A percentile compares a stretch with the other conserved stretches of the same genome.
Evolutionary conservation across 1,140 invertebrate species (phyloP).

Genomic region (Dendroctonus valens): DNA sequence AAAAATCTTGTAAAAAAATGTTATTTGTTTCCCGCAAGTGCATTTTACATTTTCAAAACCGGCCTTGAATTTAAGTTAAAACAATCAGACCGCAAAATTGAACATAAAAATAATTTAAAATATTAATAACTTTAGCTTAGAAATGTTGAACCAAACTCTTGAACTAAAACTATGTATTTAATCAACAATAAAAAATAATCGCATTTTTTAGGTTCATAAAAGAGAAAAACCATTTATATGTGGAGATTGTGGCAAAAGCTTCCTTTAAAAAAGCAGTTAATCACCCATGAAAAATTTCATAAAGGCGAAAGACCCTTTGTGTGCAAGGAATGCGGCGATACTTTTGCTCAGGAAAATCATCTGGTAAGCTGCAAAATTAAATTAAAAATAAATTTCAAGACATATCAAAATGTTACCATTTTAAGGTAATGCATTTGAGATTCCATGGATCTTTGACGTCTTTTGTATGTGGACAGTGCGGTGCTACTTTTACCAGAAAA

Average conservation of each 20-base stretch:
- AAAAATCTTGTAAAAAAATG: no score
- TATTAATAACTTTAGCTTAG: no score
- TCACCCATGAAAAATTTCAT: constrained; percentile 83
- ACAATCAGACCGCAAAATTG: no score
- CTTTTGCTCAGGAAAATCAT: constrained; percentile 80
- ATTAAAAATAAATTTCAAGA: neutral
- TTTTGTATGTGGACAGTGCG: constrained; percentile 78
- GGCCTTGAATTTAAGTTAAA: no score
- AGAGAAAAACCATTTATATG: constrained; percentile 79
- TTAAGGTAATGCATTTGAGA: constrained; percentile 68
- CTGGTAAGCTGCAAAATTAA: constrained; percentile 50
- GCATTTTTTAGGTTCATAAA: constrained; percentile 59
- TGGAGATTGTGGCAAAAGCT: constrained; percentile 75
- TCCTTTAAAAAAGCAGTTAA: constrained; percentile 76
- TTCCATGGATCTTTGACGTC: constrained; percentile 81
- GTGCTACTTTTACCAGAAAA: constrained; percentile 78
- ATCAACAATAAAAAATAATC: no score
- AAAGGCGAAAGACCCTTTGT: constrained; percentile 83
- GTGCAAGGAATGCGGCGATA: constrained; percentile 84
- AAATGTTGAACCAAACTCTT: no score
- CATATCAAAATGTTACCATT: constrained; percentile 12
- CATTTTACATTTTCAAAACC: no score
- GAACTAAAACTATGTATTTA: no score
- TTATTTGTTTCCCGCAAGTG: no score
- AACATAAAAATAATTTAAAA: no score